Evolutionary conservation across 2,888 invertebrate species (phyloP), one percentile per base, ranked within the genome.

Genomic region (Hirudinaria manillensis): DNA sequence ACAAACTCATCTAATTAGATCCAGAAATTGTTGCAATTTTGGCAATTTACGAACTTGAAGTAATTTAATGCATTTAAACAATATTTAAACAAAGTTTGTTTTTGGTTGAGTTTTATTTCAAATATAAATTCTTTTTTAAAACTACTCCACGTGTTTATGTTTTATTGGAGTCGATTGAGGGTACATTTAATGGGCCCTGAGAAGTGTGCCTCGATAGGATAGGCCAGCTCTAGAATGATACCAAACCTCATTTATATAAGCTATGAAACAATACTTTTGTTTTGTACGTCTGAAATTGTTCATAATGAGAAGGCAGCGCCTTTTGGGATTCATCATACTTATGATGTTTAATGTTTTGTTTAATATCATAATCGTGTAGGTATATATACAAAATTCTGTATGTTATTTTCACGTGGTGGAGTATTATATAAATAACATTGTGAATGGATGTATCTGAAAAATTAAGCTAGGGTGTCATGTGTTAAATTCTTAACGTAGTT

Each of bases 251-350:
- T 29, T 29, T 27, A 24, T 61, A 29, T 61, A 24, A 61, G 61
- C 24, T 61, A 61, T 61, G 61, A 27, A 27, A 27, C 61, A 29
- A 2, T n/a, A 24, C 24, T 29, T 27, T 24, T 61, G 61, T 45
- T 45, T 45, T 24, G 29, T 16, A 61, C 24, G 61, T 61, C 29
- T 61, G 24, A 61, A 61, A 61, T 27, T 10, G 61, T 61, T 27
- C n/a, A 61, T 61, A 29, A 61, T 61, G 61, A 29, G 29, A n/a
- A 61, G 61, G 29, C 61, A 61, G 61, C 61, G 61, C n/a, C 29
- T 61, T 24, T 61, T 61, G 19, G 24, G 61, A n/a, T 24, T 61
- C n/a, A 29, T 61, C 61, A 16, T 29, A 61, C 61, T 61, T 13
- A 24, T 61, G 61, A 7, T 61, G 24, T 61, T 61, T 61, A 61